Evolutionary conservation across 2,888 invertebrate genomes (phyloP), one percentile per base, ranked within the genome.

Genomic region (Latrodectus elegans): DNA sequence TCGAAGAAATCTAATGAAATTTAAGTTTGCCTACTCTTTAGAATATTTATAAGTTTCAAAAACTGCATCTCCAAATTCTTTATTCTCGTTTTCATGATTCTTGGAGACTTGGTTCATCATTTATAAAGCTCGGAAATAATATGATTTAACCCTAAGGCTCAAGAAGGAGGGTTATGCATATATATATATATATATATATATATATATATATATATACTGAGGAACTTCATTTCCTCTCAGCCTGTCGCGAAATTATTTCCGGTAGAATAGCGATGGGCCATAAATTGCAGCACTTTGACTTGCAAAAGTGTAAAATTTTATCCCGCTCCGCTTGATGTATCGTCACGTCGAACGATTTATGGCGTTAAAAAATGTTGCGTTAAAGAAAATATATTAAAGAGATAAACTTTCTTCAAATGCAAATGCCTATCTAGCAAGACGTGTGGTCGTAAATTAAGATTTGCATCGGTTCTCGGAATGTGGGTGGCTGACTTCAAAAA

Each of bases 201-300:
- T 17, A 38, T 55, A 17, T n/a, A 38, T 14, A 64, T 22, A 82
- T 81, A 81, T 81, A 75, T 65, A 75, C 75, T 65, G 82, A 75
- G 74, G 77, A 84, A 77, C 84, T 84, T 76, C 77, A 84, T 84
- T 84, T 84, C 84, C 84, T 38, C 53, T 72, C 53, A 71, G 74
- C 53, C 77, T 52, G 60, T 71, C 77, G 76, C 72, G 72, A 77
- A 84, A 84, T 84, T 84, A 84, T 78, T 84, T 84, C 84, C 84
- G 84, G 84, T 38, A 64, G 65, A 84, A 77, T 53, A 52, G 77
- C 52, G 72, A 84, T 83, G 77, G 74, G 77, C 77, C 64, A 84
- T 84, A 84, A 84, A 84, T 84, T 84, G 77, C 73, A 72, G 65
- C 77, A 84, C 84, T 84, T 84, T 84, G 84, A 84, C 84, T 84